Base-by-base conservation (phyloP, 2,113 vertebrate species). In the Amphiprion ocellaris region DNA sequence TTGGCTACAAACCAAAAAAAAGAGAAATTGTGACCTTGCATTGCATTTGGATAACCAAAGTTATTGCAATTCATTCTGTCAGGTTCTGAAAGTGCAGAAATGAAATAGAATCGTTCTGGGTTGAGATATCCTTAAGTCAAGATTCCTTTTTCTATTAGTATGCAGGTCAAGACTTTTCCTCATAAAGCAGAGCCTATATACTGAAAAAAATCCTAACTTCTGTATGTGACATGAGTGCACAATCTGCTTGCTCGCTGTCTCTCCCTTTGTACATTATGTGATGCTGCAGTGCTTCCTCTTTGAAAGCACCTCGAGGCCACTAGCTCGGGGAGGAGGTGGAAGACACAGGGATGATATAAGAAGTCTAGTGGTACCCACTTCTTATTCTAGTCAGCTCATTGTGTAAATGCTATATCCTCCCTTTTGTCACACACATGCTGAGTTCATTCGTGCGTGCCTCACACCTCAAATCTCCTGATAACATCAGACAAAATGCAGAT, bases 401-500 rank as follows among this genome's bases (percentile, higher is more conserved):
- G 60, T 21, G 39, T 55, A 61, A 10, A 69, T 65, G 46, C 72
- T 74, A 70, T 66, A 82, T 85, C 81, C 74, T 88, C 30, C 56
- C 56, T 69, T 65, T 82, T 62, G 59, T 62, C 47, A 44, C 67
- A 73, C 65, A 78, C 85, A 74, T 49, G 62, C 70, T 28, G 67
- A 55, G 56, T 17, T 69, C 53, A 67, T 37, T 74, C 46, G 69
- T 33, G 67, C 54, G 17, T 10, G 26, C 69, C 74, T 79, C 65
- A 85, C 83, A 66, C 74, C 53, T 78, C 33, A 76, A 71, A 77
- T 85, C 79, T 88, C 58, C 77, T 63, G 85, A 75, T 78, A 81
- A 69, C 69, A 73, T 85, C 68, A 84, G 89, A 88, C 65, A 60
- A 76, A 79, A 55, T 69, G 81, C 92, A 93, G 83, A 87, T 79